phyloP scores from a whole-genome alignment of 2,888 invertebrate species.

The Drosophila ezoana region DNA sequence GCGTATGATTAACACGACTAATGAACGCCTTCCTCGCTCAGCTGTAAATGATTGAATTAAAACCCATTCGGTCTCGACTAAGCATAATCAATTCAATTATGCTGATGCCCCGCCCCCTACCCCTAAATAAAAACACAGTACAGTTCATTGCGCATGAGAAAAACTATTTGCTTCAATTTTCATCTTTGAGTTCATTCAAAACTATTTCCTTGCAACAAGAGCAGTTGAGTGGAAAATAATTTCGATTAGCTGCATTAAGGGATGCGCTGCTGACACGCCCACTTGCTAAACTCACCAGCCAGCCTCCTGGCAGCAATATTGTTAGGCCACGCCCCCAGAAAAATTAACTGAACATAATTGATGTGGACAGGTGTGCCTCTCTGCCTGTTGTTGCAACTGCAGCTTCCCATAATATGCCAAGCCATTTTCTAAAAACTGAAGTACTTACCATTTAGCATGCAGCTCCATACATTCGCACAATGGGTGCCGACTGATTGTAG shows the following conservation, averaged over 20 bases:
- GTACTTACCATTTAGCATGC: constrained; percentile 52
- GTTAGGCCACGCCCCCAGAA: constrained; percentile 36
- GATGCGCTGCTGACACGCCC: constrained; percentile 26
- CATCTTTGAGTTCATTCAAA: constrained; percentile 27
- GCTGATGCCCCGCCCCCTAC: constrained; percentile 6
- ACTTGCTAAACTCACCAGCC: neutral
- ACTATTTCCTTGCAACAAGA: constrained; percentile 34
- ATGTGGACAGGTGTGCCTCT: constrained; percentile 15
- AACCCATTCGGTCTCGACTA: constrained; percentile 49
- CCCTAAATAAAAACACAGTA: neutral
- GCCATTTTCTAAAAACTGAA: constrained; percentile 35
- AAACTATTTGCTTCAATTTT: constrained; percentile 39
- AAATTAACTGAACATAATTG: constrained; percentile 35
- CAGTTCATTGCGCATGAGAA: constrained; percentile 40
- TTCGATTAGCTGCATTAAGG: constrained; percentile 63
- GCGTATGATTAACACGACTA: constrained; percentile 80
- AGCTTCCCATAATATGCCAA: constrained; percentile 50
- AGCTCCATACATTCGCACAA: constrained; percentile 37
- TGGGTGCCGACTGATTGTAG: neutral
- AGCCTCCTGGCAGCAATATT: constrained; percentile 21
- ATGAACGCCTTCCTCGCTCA: constrained; percentile 62
- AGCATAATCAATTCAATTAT: constrained; percentile 60
- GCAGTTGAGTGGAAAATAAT: constrained; percentile 64
- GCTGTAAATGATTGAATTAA: constrained; percentile 75
- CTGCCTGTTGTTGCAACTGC: constrained; percentile 18